Percentiles rank a stretch among this genome's conserved stretches.
Conservation (phyloP, 2,797 vertebrate genomes). For the Zenarchopterus dispar region DNA sequence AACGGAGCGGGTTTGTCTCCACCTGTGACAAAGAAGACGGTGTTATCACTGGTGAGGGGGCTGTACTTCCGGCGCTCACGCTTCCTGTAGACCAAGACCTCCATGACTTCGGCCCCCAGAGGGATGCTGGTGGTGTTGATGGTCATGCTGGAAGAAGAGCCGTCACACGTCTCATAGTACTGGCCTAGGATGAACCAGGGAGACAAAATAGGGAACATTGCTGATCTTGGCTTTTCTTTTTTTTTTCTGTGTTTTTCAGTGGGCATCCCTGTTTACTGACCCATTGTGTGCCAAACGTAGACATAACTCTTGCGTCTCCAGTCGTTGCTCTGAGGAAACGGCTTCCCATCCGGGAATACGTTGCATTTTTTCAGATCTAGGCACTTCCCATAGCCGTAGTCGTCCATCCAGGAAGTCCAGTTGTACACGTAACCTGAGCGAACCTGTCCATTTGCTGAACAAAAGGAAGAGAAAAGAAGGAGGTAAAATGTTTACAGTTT, state of each 20-base stretch:
- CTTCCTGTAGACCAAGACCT: constrained; percentile 89
- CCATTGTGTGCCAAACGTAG: constrained; percentile 91
- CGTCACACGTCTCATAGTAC: constrained; percentile 87
- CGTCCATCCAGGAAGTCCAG: constrained; percentile 88
- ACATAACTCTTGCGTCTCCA: constrained; percentile 88
- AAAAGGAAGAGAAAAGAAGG: constrained; percentile 3
- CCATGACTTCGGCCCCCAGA: constrained; percentile 87
- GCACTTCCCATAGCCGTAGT: constrained; percentile 80
- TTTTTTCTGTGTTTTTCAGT: rapidly evolving
- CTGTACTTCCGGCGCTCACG: constrained; percentile 74
- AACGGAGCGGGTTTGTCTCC: constrained; percentile 1
- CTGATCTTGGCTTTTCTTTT: background rate
- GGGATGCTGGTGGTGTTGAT: constrained; percentile 88
- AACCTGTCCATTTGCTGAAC: constrained; percentile 74
- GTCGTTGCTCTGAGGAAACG: constrained; percentile 85
- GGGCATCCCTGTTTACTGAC: constrained; percentile 62
- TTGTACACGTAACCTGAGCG: constrained; percentile 86
- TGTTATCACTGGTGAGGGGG: constrained; percentile 83
- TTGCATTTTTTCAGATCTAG: constrained; percentile 72
- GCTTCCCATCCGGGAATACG: constrained; percentile 89
- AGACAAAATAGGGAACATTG: background rate
- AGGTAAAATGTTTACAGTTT: background rate
- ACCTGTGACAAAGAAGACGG: constrained; percentile 89
- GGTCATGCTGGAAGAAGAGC: constrained; percentile 83
- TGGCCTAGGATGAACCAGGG: constrained; percentile 81